Evolutionary conservation across 1,140 invertebrate genomes (phyloP), one percentile per base, ranked within the genome.

Genomic region (Acromyrmex echinatior): DNA sequence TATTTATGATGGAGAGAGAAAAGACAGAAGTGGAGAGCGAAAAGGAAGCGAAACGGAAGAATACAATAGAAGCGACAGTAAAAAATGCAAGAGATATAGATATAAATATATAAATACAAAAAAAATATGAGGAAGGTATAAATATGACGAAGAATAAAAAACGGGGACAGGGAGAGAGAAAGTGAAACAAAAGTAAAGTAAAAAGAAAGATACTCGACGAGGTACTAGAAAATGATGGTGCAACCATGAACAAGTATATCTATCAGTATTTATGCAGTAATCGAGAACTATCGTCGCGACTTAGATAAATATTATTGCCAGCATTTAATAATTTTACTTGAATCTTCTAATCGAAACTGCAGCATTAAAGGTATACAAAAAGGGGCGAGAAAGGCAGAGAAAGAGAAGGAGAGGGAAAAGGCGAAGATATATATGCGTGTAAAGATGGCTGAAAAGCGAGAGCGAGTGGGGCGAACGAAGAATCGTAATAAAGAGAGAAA

Each of bases 211-310:
- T 49, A 14, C 39, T 70, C 21, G 39, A 35, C n/a, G 28, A 21
- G 7, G 6, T 31, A 85, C 25, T 60, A 25, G 28, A 73, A 53
- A 51, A 63, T 53, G 71, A 21, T 78, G 56, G 58, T 87, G 70
- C 70, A 84, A 85, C 77, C 28, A 65, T 21, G 28, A 45, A 87
- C 56, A 87, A 87, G 58, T 88, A 87, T 90, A 91, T 91, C 70
- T 92, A 93, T 92, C 91, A 92, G 90, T 93, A 93, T 93, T 93
- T 90, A 87, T 74, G 79, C 81, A 60, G 81, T 77, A 87, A 87
- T 66, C 63, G 71, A 87, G 62, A 84, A 86, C 39, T 78, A 86
- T 87, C 45, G 71, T 81, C 74, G 82, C 87, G 65, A 85, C 70
- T 91, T 89, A 79, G 87, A 84, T 51, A 70, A 78, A 85, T 85